phyloP scores from a whole-genome alignment of 2,888 invertebrate genomes.

The Trichacis sp. region DNA sequence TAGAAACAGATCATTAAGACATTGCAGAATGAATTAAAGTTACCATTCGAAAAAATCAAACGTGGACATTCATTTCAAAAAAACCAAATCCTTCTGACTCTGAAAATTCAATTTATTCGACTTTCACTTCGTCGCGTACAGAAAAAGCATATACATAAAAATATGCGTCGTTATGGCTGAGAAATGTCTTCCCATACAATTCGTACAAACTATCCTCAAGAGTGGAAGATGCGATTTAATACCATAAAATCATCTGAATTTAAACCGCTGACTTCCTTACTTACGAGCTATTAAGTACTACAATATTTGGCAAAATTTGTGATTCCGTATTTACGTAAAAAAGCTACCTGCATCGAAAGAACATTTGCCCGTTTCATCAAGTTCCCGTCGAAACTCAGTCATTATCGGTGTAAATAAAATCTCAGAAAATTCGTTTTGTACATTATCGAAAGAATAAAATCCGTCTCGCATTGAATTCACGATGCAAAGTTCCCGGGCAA shows the following conservation, averaged over 20 bases:
- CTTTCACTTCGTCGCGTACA: slow-evolving; percentile 62
- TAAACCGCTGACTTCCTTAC: slow-evolving; percentile 38
- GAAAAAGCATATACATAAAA: slow-evolving; percentile 70
- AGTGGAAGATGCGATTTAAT: slow-evolving; percentile 66
- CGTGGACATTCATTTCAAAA: too few species aligned
- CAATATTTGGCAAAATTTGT: slow-evolving; percentile 65
- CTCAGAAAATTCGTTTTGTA: background rate
- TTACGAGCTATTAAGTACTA: slow-evolving; percentile 66
- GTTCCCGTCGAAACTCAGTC: background rate
- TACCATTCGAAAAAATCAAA: too few species aligned
- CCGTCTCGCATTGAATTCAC: background rate
- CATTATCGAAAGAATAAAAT: background rate
- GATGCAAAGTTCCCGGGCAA: slow-evolving; percentile 30
- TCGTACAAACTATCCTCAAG: slow-evolving; percentile 33
- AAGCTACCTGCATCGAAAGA: slow-evolving; percentile 64
- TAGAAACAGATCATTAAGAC: too few species aligned
- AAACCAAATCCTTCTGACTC: too few species aligned
- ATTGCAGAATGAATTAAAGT: too few species aligned
- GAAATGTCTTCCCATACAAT: slow-evolving; percentile 51
- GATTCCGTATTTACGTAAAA: slow-evolving; percentile 66
- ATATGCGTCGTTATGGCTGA: slow-evolving; percentile 65
- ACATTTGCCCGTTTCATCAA: slow-evolving; percentile 42
- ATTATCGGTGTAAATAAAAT: background rate
- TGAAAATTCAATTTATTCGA: slow-evolving; percentile 41
- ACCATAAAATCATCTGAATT: slow-evolving; percentile 46